Conservation (phyloP, 2,797 vertebrate genomes). For the Botia kubotai region DNA sequence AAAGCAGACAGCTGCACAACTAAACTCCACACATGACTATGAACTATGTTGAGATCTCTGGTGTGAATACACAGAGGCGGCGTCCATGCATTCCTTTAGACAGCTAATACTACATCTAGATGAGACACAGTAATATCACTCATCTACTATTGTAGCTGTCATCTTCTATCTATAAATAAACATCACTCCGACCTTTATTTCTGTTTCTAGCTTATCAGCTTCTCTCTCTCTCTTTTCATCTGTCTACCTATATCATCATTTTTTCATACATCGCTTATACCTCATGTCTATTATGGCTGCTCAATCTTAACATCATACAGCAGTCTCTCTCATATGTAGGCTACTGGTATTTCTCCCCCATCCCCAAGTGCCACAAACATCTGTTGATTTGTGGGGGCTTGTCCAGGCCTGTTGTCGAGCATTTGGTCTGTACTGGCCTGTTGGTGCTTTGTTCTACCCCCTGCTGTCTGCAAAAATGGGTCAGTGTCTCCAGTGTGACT, state of each 20-base stretch:
- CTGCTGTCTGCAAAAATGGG: slow-evolving; percentile 35
- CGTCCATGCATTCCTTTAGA: slow-evolving; percentile 14
- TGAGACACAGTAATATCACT: slow-evolving; percentile 29
- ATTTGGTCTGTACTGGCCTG: slow-evolving; percentile 37
- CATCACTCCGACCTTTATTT: neutral
- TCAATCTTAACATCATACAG: neutral
- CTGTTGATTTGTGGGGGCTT: slow-evolving; percentile 53
- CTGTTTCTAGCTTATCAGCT: neutral
- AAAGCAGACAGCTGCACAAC: slow-evolving; percentile 31
- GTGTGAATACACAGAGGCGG: slow-evolving; percentile 4
- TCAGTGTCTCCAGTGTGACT: slow-evolving; percentile 38
- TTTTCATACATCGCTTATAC: slow-evolving; percentile 27
- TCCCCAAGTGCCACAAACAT: slow-evolving; percentile 2
- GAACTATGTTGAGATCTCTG: slow-evolving; percentile 26
- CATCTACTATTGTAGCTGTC: neutral
- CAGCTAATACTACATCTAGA: slow-evolving; percentile 8
- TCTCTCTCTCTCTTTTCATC: slow-evolving; percentile 30
- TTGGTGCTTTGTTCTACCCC: slow-evolving; percentile 30
- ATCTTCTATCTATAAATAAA: slow-evolving; percentile 1
- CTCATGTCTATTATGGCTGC: slow-evolving; percentile 21
- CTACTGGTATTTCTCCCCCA: neutral
- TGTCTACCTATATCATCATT: slow-evolving; percentile 30
- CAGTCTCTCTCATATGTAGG: neutral
- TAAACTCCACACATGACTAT: slow-evolving; percentile 24
- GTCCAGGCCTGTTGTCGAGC: slow-evolving; percentile 59